Evolutionary conservation across 2,797 vertebrate species (phyloP), one percentile per base, ranked within the genome.

Genomic region (Scolopax rusticola): DNA sequence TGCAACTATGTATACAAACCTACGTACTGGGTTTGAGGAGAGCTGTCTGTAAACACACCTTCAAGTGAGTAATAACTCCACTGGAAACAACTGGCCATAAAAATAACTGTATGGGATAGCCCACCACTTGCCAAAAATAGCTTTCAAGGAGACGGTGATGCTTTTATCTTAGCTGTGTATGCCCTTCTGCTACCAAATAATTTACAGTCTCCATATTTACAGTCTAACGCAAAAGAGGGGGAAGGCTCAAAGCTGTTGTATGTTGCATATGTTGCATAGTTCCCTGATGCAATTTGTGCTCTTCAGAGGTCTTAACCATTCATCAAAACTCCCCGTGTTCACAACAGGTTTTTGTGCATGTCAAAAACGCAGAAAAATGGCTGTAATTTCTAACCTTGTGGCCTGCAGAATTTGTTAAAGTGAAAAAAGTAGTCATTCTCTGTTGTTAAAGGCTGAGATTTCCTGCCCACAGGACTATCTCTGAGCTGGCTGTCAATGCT

Each of bases 31-130:
- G 12, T 82, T 89, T 63, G 33, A 64, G 40, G 40, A 85, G 25
- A 68, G 25, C 17, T 77, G 33, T 60, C 36, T 68, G 60, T 83
- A 91, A 96, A 76, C 82, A 60, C 67, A 68, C 60, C 79, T 93
- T 90, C 27, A 15, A 74, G 24, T 71, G 7, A 4, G 36, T 25
- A 51, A 2, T 56, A 70, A 11, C 38, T 81, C 33, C 2, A 0
- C 6, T 69, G 36, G 43, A 77, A 82, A 51, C 13, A 21, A 43
- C 24, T 40, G 19, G 21, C n/a, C 28, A 2, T 71, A 45, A 81
- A 87, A 84, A 8, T 43, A 40, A 59, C 13, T 65, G 11, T 33
- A 24, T n/a, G 68, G 50, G 38, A 50, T 41, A 47, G 32, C 40
- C 47, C 13, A 48, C 36, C 0, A 1, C 28, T 48, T 67, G 51